Evolutionary conservation across 1,140 invertebrate genomes (phyloP).

Genomic region (Episyrphus balteatus): DNA sequence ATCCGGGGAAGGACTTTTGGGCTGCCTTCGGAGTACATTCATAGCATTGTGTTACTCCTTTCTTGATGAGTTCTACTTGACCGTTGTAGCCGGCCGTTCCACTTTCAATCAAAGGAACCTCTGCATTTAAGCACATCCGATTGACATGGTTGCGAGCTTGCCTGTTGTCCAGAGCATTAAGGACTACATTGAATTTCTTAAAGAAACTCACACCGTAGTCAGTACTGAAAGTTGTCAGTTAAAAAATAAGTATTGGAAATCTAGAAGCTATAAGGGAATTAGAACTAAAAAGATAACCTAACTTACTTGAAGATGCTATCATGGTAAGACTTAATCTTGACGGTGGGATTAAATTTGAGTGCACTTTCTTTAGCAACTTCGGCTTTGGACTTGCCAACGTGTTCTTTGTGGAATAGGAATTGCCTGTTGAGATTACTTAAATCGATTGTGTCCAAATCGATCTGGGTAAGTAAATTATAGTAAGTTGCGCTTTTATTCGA

Average conservation of each 20-base stretch:
- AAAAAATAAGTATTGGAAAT: background rate
- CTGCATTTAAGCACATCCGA: slow-evolving; percentile 92
- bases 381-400: slow-evolving; percentile 95
- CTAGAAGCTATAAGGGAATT: background rate
- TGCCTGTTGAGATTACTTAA: slow-evolving; percentile 98
- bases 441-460: slow-evolving; percentile 99
- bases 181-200: slow-evolving; percentile 81
- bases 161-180: slow-evolving; percentile 97
- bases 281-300: background rate
- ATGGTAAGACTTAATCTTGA: slow-evolving; percentile 80
- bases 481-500: slow-evolving; percentile 3
- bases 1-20: slow-evolving; percentile 91
- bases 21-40: slow-evolving; percentile 88
- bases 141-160: slow-evolving; percentile 97
- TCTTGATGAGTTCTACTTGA: slow-evolving; percentile 74
- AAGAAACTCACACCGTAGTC: slow-evolving; percentile 89
- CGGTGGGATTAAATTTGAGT: slow-evolving; percentile 77
- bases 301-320: slow-evolving; percentile 83
- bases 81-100: slow-evolving; percentile 95
- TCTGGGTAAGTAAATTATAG: slow-evolving; percentile 51
- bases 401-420: slow-evolving; percentile 94
- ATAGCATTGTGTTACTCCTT: slow-evolving; percentile 89
- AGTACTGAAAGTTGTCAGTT: slow-evolving; percentile 48
- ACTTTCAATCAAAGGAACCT: slow-evolving; percentile 90
- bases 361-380: slow-evolving; percentile 80